These are phyloP conservation scores for Spongia lamella DNA, from an alignment of 37 sponge, comb jelly and placozoan genomes.

Conservation along the genomic window DNA sequence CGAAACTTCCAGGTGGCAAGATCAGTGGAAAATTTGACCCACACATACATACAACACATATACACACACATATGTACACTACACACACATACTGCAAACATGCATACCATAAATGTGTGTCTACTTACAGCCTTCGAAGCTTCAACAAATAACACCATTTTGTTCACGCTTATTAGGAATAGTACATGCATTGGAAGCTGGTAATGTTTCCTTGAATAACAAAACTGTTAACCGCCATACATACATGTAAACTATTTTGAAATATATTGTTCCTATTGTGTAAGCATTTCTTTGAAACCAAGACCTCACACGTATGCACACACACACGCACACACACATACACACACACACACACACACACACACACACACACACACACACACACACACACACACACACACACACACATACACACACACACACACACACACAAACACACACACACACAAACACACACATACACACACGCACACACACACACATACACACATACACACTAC, in stretches of 20 bases:
- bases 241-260: too few relatives aligned
- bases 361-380: slow-evolving; percentile 50
- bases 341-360: slow-evolving; percentile 47
- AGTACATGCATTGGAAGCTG: slow-evolving; percentile 3
- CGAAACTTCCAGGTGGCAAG: too few relatives aligned
- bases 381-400: slow-evolving; percentile 49
- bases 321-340: slow-evolving; percentile 33
- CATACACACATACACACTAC: too few relatives aligned
- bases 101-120: not conserved
- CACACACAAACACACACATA: too few relatives aligned
- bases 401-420: slow-evolving; percentile 49
- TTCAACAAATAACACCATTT: too few relatives aligned
- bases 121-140: too few relatives aligned
- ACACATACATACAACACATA: not conserved
- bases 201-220: too few relatives aligned
- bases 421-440: too few relatives aligned
- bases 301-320: slow-evolving; percentile 16
- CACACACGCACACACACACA: not conserved
- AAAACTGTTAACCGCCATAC: too few relatives aligned
- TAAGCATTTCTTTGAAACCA: not conserved
- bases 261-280: too few relatives aligned
- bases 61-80: slow-evolving; percentile 25
- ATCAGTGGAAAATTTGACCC: too few relatives aligned
- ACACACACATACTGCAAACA: too few relatives aligned
- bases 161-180: not conserved